A percentile compares a stretch with the other conserved stretches of the same genome.
phyloP scores from a whole-genome alignment of 2,888 invertebrate species.

The Drosophila prolongata region DNA sequence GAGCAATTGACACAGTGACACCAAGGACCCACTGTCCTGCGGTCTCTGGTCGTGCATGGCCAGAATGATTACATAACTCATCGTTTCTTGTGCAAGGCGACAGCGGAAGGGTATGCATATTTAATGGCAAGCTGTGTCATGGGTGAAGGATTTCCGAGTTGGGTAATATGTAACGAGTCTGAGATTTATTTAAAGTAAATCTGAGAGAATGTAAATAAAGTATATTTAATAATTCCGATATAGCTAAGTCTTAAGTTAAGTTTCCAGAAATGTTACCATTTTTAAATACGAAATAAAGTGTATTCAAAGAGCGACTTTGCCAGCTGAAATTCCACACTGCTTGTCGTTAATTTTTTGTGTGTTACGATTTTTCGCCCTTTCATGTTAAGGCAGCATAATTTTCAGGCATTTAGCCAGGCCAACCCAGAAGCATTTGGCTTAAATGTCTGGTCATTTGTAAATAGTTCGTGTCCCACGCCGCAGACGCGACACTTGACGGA shows the following conservation, averaged over 20 bases:
- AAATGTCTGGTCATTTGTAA: conserved; percentile 78
- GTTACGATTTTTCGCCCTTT: conserved; percentile 38
- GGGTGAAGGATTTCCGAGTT: neutral
- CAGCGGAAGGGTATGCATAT: neutral
- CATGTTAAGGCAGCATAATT: conserved; percentile 75
- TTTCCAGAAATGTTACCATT: too few species aligned
- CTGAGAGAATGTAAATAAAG: too few species aligned
- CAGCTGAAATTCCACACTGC: too few species aligned
- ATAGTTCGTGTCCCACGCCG: conserved; percentile 71
- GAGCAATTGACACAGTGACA: conserved; percentile 77
- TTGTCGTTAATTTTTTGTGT: conserved; percentile 34
- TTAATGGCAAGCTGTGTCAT: neutral
- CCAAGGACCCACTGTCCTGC: conserved; percentile 26
- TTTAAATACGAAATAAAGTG: conserved; percentile 14
- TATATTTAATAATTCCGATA: neutral
- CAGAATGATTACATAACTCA: conserved; percentile 67
- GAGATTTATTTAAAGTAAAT: too few species aligned
- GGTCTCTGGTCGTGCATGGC: conserved; percentile 34
- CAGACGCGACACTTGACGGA: conserved; percentile 69
- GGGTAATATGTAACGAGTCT: too few species aligned
- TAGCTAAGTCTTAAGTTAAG: neutral
- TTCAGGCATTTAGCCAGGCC: conserved; percentile 71
- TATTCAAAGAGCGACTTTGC: conserved; percentile 19
- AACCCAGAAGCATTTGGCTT: conserved; percentile 76
- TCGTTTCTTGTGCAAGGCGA: conserved; percentile 27